A percentile compares a stretch with the other conserved stretches of the same genome.
Conservation (phyloP, 1,140 invertebrate species). For the Macrotrachela quadricornifera region DNA sequence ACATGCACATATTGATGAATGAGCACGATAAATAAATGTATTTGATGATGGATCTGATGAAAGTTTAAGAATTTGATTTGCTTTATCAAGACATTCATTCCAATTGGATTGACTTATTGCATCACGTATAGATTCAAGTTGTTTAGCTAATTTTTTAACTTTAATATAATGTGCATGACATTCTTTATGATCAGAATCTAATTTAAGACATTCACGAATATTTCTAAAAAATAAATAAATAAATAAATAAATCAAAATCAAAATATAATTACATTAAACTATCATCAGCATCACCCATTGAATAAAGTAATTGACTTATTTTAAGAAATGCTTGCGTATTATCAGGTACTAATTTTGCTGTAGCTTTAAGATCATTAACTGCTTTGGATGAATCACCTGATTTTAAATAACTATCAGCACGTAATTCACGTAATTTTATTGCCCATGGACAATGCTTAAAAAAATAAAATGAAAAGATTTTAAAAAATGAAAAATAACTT, state of each 20-base stretch:
- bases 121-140: slow-evolving; percentile 49
- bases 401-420: slow-evolving; percentile 59
- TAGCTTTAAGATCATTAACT: slow-evolving; percentile 64
- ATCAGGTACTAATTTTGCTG: slow-evolving; percentile 69
- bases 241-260: background rate
- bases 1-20: slow-evolving; percentile 33
- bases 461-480: too few species aligned
- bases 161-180: slow-evolving; percentile 94
- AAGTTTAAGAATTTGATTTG: slow-evolving; percentile 41
- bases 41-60: slow-evolving; percentile 42
- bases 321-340: slow-evolving; percentile 69
- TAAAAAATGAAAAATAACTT: background rate
- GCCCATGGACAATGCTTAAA: slow-evolving; percentile 57
- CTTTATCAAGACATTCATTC: slow-evolving; percentile 49
- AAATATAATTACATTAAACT: slow-evolving; percentile 48
- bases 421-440: slow-evolving; percentile 50
- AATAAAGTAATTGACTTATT: slow-evolving; percentile 60
- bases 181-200: slow-evolving; percentile 87
- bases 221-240: slow-evolving; percentile 37
- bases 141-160: slow-evolving; percentile 78
- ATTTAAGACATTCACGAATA: slow-evolving; percentile 82
- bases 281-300: slow-evolving; percentile 69
- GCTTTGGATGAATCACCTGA: slow-evolving; percentile 61
- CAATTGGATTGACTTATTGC: slow-evolving; percentile 45
- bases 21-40: slow-evolving; percentile 50